Evolutionary conservation across 2,113 vertebrate genomes (phyloP).

Genomic region (Silurus glanis): DNA sequence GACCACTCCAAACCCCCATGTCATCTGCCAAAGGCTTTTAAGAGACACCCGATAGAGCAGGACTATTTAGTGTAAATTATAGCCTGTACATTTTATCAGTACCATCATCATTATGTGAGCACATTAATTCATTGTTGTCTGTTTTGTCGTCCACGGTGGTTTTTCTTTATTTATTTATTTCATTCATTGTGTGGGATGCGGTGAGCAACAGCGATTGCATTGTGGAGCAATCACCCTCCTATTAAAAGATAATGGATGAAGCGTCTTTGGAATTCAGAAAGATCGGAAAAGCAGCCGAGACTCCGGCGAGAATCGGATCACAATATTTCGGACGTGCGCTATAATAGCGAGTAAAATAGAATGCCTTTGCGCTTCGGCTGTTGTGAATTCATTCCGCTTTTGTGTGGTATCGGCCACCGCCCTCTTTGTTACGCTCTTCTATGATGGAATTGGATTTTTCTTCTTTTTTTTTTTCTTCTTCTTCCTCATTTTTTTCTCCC

Average conservation of each 20-base stretch:
- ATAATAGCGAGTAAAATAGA: slow-evolving; percentile 59
- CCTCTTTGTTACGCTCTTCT: slow-evolving; percentile 50
- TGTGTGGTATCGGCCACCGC: slow-evolving; percentile 46
- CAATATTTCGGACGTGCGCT: slow-evolving; percentile 45
- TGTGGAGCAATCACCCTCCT: slow-evolving; percentile 47
- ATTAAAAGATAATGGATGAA: slow-evolving; percentile 53
- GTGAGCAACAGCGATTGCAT: slow-evolving; percentile 33
- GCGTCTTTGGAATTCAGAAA: slow-evolving; percentile 45
- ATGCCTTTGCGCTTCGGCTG: slow-evolving; percentile 51
- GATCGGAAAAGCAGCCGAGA: slow-evolving; percentile 36
- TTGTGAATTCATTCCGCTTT: slow-evolving; percentile 56
- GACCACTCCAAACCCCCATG: neutral
- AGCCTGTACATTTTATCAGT: slow-evolving; percentile 46
- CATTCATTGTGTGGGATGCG: slow-evolving; percentile 39
- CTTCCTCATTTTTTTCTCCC: slow-evolving; percentile 3
- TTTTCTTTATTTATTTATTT: slow-evolving; percentile 39
- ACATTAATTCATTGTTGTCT: slow-evolving; percentile 46
- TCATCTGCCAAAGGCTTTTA: neutral
- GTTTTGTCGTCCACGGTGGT: slow-evolving; percentile 20
- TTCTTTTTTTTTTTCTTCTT: slow-evolving; percentile 4
- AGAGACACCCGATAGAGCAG: neutral
- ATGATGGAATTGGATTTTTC: slow-evolving; percentile 56
- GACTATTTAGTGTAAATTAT: slow-evolving; percentile 23
- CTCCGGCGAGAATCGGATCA: slow-evolving; percentile 56
- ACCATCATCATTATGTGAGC: slow-evolving; percentile 49